Evolutionary conservation across 2,888 invertebrate genomes (phyloP).

Genomic region (Candidula unifasciata): DNA sequence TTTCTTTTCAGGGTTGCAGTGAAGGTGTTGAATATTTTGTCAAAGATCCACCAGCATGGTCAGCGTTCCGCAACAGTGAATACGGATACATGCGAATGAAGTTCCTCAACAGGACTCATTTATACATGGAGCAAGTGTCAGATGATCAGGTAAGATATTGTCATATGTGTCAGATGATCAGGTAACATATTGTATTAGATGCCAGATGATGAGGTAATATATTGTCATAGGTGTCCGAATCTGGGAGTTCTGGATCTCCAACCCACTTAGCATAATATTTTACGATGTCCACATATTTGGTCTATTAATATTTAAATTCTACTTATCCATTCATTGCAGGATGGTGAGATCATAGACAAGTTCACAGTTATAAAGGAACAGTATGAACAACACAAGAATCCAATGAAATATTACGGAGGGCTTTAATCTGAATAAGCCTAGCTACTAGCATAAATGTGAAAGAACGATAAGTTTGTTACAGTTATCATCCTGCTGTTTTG

Average conservation of each 20-base stretch:
- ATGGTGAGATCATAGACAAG: constrained; percentile 76
- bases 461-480: no score
- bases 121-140: constrained; percentile 90
- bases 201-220: no score
- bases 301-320: neutral
- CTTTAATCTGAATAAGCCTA: neutral
- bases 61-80: constrained; percentile 89
- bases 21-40: constrained; percentile 88
- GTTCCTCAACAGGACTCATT: constrained; percentile 90
- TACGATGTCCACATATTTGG: neutral
- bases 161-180: neutral
- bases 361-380: constrained; percentile 70
- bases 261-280: neutral
- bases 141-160: constrained; percentile 72
- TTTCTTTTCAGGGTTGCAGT: constrained; percentile 83
- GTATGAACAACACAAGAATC: constrained; percentile 58
- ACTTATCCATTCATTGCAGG: constrained; percentile 65
- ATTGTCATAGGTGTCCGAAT: no score
- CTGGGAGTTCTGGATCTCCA: neutral
- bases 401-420: neutral
- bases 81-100: constrained; percentile 94
- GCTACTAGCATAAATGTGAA: no score
- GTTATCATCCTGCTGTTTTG: no score
- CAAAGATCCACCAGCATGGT: constrained; percentile 84
- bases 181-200: no score